Conservation (phyloP, 2,113 vertebrate genomes). For the Ictalurus punctatus region DNA sequence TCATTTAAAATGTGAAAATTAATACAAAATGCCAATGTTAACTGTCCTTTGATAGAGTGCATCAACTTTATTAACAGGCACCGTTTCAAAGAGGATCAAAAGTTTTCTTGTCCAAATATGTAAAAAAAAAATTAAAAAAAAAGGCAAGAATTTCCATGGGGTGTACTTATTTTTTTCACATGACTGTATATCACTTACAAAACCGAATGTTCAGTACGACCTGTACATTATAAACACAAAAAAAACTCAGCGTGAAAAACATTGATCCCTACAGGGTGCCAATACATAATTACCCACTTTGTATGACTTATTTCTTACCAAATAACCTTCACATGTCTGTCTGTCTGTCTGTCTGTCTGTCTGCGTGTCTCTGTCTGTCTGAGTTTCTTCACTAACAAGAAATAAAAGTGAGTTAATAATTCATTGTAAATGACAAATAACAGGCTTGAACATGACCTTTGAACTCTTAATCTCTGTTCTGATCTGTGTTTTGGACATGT, state of each 20-base stretch:
- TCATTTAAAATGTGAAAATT: no score
- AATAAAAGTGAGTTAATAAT: background rate
- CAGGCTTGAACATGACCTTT: background rate
- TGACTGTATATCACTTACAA: background rate
- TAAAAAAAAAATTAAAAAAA: no score
- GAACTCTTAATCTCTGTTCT: background rate
- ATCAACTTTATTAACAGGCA: no score
- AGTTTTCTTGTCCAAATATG: no score
- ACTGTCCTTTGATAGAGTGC: no score
- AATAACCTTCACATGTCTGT: background rate
- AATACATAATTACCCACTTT: background rate
- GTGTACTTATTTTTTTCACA: no score
- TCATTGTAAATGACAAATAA: background rate
- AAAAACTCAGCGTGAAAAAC: background rate
- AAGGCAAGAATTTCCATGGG: no score
- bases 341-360: constrained; percentile 18
- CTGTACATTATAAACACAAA: background rate
- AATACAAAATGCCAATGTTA: no score
- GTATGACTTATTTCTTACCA: background rate
- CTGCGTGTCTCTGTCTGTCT: background rate
- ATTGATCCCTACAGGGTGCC: background rate
- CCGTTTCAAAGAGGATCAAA: no score
- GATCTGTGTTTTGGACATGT: background rate
- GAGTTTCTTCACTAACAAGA: background rate
- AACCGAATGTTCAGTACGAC: background rate